A percentile compares a stretch with the other conserved stretches of the same genome.
phyloP scores from a whole-genome alignment of 2,113 vertebrate species.

The Mesoclemmys tuberculata region DNA sequence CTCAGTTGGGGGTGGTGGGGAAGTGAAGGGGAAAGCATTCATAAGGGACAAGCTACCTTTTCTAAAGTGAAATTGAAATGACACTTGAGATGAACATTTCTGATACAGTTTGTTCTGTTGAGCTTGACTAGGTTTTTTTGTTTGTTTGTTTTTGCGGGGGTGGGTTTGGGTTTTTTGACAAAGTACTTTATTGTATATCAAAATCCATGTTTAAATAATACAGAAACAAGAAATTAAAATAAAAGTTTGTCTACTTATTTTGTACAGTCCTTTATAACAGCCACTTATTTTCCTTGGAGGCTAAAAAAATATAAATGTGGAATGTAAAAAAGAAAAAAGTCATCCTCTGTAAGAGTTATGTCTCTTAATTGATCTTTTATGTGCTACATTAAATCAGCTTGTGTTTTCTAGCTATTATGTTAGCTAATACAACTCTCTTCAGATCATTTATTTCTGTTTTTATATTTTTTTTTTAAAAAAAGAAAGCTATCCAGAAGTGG shows the following conservation, averaged over 20 bases:
- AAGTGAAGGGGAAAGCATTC: constrained; percentile 46
- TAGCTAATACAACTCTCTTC: constrained; percentile 36
- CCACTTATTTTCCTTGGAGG: not conserved
- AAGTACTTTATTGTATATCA: not conserved
- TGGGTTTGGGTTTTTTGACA: not conserved
- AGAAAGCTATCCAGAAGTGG: constrained; percentile 21
- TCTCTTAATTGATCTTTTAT: constrained; percentile 68
- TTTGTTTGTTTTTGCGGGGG: not conserved
- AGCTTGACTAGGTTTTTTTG: not conserved
- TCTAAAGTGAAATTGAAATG: constrained; percentile 58
- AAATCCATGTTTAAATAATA: not conserved
- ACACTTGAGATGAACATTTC: not conserved
- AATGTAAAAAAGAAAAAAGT: not conserved
- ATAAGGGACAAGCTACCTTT: not conserved
- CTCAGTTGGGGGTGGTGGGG: constrained; percentile 56
- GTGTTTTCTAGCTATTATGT: constrained; percentile 60
- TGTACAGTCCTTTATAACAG: not conserved
- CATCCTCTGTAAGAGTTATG: not conserved
- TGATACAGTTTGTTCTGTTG: constrained; percentile 15
- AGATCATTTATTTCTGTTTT: constrained; percentile 53
- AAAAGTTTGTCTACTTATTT: not conserved
- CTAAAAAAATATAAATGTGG: constrained; percentile 33
- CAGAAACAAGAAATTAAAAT: not conserved
- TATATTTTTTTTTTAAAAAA: constrained; percentile 17
- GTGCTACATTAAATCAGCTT: constrained; percentile 47